A percentile compares a stretch with the other conserved stretches of the same genome.
Evolutionary conservation across 1,140 invertebrate species (phyloP).

Genomic region (Zophobas morio): DNA sequence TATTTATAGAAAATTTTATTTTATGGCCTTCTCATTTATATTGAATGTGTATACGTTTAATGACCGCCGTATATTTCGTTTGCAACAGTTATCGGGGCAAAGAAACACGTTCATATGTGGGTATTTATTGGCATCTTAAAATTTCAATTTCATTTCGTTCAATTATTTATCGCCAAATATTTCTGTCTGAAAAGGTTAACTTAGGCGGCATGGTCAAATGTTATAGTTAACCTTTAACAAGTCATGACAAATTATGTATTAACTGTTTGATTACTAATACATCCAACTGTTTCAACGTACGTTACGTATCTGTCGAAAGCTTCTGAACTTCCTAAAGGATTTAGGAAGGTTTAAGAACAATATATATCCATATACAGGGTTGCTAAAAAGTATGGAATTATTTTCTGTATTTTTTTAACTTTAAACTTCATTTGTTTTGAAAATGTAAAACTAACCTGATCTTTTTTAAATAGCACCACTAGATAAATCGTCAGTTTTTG

Average conservation of each 20-base stretch:
- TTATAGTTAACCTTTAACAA: constrained; percentile 7
- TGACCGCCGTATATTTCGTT: constrained; percentile 38
- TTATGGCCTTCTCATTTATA: constrained; percentile 42
- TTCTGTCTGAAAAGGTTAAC: constrained; percentile 19
- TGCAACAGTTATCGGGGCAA: constrained; percentile 38
- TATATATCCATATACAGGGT: too few species aligned
- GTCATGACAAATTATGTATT: neutral
- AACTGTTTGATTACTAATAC: too few species aligned
- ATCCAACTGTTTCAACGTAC: too few species aligned
- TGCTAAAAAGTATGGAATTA: too few species aligned
- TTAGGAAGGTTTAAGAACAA: too few species aligned
- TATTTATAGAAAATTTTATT: constrained; percentile 43
- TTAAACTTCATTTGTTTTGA: too few species aligned
- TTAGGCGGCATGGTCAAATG: neutral
- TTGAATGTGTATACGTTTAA: constrained; percentile 41
- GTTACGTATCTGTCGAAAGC: too few species aligned
- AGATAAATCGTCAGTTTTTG: too few species aligned
- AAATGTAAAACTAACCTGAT: too few species aligned
- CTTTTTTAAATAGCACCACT: too few species aligned
- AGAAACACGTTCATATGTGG: constrained; percentile 41
- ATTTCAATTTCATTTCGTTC: constrained; percentile 36
- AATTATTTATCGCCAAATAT: constrained; percentile 29
- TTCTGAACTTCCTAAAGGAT: too few species aligned
- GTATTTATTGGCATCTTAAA: constrained; percentile 31
- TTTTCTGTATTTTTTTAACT: too few species aligned